A percentile compares a stretch with the other conserved stretches of the same genome.
phyloP scores from a whole-genome alignment of 2,888 invertebrate species.

The Panopea generosa region DNA sequence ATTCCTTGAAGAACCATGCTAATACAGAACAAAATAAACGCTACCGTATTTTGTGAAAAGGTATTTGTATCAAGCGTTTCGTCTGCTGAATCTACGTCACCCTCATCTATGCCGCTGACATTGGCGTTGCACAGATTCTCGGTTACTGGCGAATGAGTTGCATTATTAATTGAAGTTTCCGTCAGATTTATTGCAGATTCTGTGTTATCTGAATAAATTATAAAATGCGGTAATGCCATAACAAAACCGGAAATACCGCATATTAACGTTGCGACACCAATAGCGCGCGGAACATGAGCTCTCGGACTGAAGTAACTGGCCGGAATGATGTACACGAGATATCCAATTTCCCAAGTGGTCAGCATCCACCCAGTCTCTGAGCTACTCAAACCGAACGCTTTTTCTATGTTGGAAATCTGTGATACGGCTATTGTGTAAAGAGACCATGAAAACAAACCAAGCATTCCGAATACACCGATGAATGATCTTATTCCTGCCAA shows the following conservation, averaged over 20 bases:
- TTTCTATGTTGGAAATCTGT: slow-evolving; percentile 57
- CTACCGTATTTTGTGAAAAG: slow-evolving; percentile 40
- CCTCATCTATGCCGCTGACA: neutral
- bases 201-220: slow-evolving; percentile 29
- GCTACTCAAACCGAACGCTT: slow-evolving; percentile 61
- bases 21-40: slow-evolving; percentile 37
- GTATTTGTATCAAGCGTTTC: neutral
- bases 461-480: slow-evolving; percentile 46
- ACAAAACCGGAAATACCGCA: slow-evolving; percentile 50
- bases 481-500: slow-evolving; percentile 44
- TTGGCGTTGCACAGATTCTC: neutral
- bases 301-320: slow-evolving; percentile 48
- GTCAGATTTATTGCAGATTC: neutral
- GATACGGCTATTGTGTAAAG: slow-evolving; percentile 51
- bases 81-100: neutral
- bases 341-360: slow-evolving; percentile 59
- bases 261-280: slow-evolving; percentile 39
- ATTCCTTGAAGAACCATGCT: slow-evolving; percentile 61
- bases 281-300: slow-evolving; percentile 42
- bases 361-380: slow-evolving; percentile 50
- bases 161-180: neutral
- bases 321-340: slow-evolving; percentile 28
- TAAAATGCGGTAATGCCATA: slow-evolving; percentile 55
- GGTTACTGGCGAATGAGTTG: neutral
- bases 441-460: slow-evolving; percentile 43